These are phyloP conservation scores for Vireo altiloquus DNA, from an alignment of 2,113 vertebrate genomes.

Conservation along the genomic window DNA sequence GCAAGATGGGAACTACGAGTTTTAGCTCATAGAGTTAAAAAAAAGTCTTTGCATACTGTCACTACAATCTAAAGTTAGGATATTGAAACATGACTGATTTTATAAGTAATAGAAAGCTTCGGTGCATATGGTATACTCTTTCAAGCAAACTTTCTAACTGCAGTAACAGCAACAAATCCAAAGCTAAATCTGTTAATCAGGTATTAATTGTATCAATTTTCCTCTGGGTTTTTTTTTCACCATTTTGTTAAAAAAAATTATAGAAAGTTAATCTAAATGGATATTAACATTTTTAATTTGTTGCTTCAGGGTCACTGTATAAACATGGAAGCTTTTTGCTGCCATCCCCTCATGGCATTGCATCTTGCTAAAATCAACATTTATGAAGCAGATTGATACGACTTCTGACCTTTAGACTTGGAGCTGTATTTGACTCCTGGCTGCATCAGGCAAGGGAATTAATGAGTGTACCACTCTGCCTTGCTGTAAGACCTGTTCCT, in stretches of 20 bases:
- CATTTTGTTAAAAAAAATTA: slow-evolving; percentile 49
- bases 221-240: background rate
- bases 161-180: background rate
- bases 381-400: slow-evolving; percentile 19
- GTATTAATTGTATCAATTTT: slow-evolving; percentile 46
- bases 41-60: background rate
- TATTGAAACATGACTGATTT: background rate
- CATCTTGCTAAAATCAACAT: background rate
- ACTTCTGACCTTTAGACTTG: slow-evolving; percentile 60
- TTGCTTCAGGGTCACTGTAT: slow-evolving; percentile 58
- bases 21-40: background rate
- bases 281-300: slow-evolving; percentile 63
- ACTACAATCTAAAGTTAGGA: background rate
- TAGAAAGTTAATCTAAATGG: slow-evolving; percentile 51
- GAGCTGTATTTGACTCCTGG: slow-evolving; percentile 40
- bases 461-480: slow-evolving; percentile 30
- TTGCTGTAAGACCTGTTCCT: background rate
- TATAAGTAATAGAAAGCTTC: background rate
- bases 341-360: background rate
- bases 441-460: slow-evolving; percentile 43
- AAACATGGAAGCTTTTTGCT: background rate
- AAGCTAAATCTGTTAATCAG: background rate
- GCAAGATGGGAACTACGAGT: background rate
- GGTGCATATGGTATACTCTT: background rate
- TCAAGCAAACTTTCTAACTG: background rate